Base-by-base conservation (phyloP, 2,888 invertebrate genomes). In the Oxystoma pomonae region DNA sequence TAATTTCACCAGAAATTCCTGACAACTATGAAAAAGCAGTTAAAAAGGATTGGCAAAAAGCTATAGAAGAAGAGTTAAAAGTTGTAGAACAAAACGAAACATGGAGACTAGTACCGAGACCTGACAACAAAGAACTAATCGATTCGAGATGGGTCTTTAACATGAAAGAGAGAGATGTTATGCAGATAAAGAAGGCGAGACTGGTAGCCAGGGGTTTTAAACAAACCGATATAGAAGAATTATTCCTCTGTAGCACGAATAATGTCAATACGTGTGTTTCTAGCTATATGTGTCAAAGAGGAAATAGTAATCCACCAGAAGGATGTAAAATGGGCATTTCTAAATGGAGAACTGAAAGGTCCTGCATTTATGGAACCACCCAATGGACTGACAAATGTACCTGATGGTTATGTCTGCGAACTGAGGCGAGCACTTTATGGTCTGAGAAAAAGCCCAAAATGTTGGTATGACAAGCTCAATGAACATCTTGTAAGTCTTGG, bases 71-170 rank as follows among this genome's bases (percentile, higher is more conserved):
- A 57, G 64, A 67, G 18, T 20, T 65, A 49, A 57, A 57, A 20
- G 61, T 57, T 12, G 18, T 61, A 17, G 51, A 63, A 53, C 12
- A 60, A 16, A 60, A 56, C 61, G 18, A 64, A 62, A 63, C 63
- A 2, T 67, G 65, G 61, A 59, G 22, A 51, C 22, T 65, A 57
- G 19, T 52, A n/a, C 16, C 19, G 49, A 16, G 17, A 53, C 62
- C 65, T 12, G 19, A 55, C 19, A 22, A 55, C 21, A 12, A 49
- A 58, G 61, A 60, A 1, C 53, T 56, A 2, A 63, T 60, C 18
- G 60, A 63, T 16, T 64, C 53, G n/a, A 56, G 50, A 57, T 66
- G 62, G 64, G 57, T 65, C 0, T 66, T 63, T 55, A 17, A 19
- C 16, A 49, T 58, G 17, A 66, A 64, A 56, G 21, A 16, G 20